Conservation (phyloP, 1,140 invertebrate genomes). For the Drosophila guanche region DNA sequence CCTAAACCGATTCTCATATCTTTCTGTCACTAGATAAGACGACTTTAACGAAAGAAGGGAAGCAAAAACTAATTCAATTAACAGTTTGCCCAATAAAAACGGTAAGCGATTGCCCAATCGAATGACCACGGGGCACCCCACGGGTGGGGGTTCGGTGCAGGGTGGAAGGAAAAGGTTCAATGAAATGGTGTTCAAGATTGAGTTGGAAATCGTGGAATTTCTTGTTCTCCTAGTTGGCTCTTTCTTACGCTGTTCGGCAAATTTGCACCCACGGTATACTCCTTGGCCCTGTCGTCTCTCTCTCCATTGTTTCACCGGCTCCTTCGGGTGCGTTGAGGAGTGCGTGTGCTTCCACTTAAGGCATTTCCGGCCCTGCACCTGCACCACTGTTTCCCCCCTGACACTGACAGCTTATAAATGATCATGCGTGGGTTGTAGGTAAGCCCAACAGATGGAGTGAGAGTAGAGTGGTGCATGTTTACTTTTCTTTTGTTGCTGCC, state of each 20-base stretch:
- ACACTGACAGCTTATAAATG: conserved; percentile 75
- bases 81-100: conserved; percentile 64
- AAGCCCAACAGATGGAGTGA: conserved; percentile 6
- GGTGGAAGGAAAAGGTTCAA: neutral
- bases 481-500: conserved; percentile 52
- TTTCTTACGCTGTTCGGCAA: too few relatives aligned
- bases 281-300: neutral
- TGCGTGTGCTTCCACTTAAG: conserved; percentile 62
- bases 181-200: conserved; percentile 33
- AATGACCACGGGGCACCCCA: conserved; percentile 11
- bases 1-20: conserved; percentile 5
- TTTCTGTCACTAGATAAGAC: conserved; percentile 61
- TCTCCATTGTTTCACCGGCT: conserved; percentile 1
- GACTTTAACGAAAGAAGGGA: neutral
- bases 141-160: neutral
- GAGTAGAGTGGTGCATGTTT: conserved; percentile 60
- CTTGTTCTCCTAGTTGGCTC: too few relatives aligned
- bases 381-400: conserved; percentile 24
- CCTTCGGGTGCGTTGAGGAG: conserved; percentile 4
- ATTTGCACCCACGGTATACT: neutral
- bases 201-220: conserved; percentile 1
- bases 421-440: conserved; percentile 51
- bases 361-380: conserved; percentile 60
- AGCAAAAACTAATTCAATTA: conserved; percentile 74
- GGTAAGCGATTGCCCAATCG: conserved; percentile 58